Evolutionary conservation across 2,113 vertebrate species (phyloP), one percentile per base, ranked within the genome.

Genomic region (Uropsilus gracilis): DNA sequence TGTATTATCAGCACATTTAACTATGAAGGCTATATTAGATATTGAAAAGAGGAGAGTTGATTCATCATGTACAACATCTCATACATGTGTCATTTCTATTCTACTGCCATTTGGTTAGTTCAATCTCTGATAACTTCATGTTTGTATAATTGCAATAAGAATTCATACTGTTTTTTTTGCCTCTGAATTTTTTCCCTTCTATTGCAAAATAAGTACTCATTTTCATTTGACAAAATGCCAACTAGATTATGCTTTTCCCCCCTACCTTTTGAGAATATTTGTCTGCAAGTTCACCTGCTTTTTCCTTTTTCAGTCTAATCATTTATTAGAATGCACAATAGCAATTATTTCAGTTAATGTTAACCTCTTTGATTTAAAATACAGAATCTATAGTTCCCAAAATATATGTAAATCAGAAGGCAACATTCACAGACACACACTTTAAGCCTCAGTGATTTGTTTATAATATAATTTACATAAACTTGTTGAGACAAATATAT

Each of bases 1-100:
- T 95, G 66, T 97, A 82, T 86, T 96, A 94, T 89, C 96, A 90
- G 78, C 78, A 93, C 69, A 95, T 97, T 95, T 97, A 91, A 96
- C 89, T 95, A 77, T 59, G 66, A 55, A 53, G 81, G 71, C 66
- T 96, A 69, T 96, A 95, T 91, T 82, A 34, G 71, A 87, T 64
- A 85, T 66, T 95, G 80, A 89, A 94, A 89, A 89, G 46, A 83
- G 61, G 48, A 72, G 44, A 71, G 57, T 46, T 92, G 93, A 93
- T 94, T 96, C 72, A 95, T 95, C 75, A 55, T 53, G 20, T 84
- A n/a, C 17, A 77, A 18, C 44, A 78, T 86, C 80, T 87, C 89
- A 85, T 59, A 69, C 89, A 95, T 93, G 95, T 96, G 89, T 87
- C 80, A 83, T 93, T 94, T 96, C 94, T 75, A 46, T 82, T 90